Percentiles rank a stretch among this genome's conserved stretches.
Conservation (phyloP, 2,113 vertebrate genomes). For the Nyctereutes procyonoides region DNA sequence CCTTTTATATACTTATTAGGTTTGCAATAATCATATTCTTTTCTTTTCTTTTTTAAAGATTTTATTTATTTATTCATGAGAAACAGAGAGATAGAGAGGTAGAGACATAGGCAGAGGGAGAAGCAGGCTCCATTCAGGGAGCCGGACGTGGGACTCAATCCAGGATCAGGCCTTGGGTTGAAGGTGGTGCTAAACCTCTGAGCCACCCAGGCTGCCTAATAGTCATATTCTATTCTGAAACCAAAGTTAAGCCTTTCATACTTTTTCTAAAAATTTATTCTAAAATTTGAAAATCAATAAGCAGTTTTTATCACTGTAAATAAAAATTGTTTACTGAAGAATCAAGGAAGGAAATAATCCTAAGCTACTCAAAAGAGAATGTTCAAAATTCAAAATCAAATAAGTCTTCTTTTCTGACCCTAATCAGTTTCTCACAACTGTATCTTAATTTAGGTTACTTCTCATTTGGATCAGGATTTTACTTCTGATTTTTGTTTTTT, state of each 20-base stretch:
- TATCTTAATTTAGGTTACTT: neutral
- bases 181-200: too few relatives aligned
- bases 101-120: too few relatives aligned
- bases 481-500: neutral
- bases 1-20: neutral
- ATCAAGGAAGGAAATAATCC: neutral
- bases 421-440: neutral
- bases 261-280: neutral
- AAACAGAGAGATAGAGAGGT: too few relatives aligned
- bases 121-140: too few relatives aligned
- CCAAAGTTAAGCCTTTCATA: neutral
- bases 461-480: slow-evolving; percentile 9
- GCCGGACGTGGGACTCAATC: too few relatives aligned
- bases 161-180: too few relatives aligned
- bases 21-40: neutral
- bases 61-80: too few relatives aligned
- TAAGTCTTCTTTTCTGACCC: neutral
- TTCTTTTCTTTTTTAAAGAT: too few relatives aligned
- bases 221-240: slow-evolving; percentile 10
- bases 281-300: neutral
- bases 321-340: slow-evolving; percentile 18
- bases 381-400: slow-evolving; percentile 29
- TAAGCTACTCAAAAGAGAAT: neutral
- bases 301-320: neutral
- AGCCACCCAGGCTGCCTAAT: too few relatives aligned